A percentile compares a stretch with the other conserved stretches of the same genome.
Evolutionary conservation across 1,140 invertebrate species (phyloP).

Genomic region (Bombus waltoni): DNA sequence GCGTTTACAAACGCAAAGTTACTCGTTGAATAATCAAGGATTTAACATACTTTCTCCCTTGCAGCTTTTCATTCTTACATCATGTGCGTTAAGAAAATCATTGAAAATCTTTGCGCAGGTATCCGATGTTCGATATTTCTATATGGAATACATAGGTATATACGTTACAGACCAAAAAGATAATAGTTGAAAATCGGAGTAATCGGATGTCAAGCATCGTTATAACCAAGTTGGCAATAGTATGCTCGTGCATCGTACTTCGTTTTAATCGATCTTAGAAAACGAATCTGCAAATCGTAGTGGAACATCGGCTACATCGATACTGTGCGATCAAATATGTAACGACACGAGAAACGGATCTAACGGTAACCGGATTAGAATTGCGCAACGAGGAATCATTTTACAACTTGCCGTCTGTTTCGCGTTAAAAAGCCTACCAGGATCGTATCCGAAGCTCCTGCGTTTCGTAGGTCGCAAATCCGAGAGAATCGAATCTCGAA

Average conservation of each 20-base stretch:
- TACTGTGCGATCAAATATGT: background rate
- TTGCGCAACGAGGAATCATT: constrained; percentile 29
- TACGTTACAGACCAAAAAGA: background rate
- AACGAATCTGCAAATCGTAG: too few species aligned
- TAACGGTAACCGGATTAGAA: constrained; percentile 8
- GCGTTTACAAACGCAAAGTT: background rate
- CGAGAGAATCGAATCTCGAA: background rate
- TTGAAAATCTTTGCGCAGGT: background rate
- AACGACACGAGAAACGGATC: background rate
- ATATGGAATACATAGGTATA: background rate
- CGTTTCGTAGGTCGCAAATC: background rate
- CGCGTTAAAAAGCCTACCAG: background rate
- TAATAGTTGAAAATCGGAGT: background rate
- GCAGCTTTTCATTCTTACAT: background rate
- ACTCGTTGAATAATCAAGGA: background rate
- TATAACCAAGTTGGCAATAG: background rate
- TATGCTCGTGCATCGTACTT: too few species aligned
- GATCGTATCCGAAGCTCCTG: background rate
- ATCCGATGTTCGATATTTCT: too few species aligned
- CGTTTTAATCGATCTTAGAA: background rate
- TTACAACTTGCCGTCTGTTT: constrained; percentile 4
- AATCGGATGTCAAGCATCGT: background rate
- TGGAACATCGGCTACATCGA: background rate
- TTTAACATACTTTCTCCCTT: background rate
- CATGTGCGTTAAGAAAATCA: background rate